Evolutionary conservation across 2,888 invertebrate species (phyloP), one percentile per base, ranked within the genome.

Genomic region (Camponotus fellah): DNA sequence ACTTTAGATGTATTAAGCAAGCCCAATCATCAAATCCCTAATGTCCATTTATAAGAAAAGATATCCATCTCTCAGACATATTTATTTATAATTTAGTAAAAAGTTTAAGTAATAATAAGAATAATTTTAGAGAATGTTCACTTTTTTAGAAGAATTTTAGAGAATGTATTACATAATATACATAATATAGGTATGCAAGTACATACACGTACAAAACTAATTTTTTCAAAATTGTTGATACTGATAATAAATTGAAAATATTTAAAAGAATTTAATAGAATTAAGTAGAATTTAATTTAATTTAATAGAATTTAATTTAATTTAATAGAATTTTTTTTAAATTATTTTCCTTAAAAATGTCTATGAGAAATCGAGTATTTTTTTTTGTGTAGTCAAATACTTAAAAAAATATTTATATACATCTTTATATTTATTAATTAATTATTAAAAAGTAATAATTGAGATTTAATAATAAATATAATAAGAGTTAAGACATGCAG

Each of bases 61-160:
- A 64, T 9, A 12, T 37, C 9, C 17, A 6, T 17, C 9, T 60
- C 43, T 74, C 9, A 10, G 9, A 17, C 2, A 8, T 60, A 14
- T 40, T 37, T 40, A 56, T 69, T 53, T 69, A 6, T 58, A 40
- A 72, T 37, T 14, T 6, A 37, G 34, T 71, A 56, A 56, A 69
- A 37, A 12, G 12, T 12, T 32, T 34, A 3, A 2, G 26, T 26
- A 26, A 26, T 26, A 26, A 26, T 26, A 72, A 37, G 32, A 0
- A 9, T 21, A 40, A 10, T 40, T 43, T 46, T 46, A 5, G 14
- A 46, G 5, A 46, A 17, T 46, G 5, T 14, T 26, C 26, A 72
- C 17, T 72, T 60, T 58, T 6, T n/a, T n/a, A 37, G 40, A 1
- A 9, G 21, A 40, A 10, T 40, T 43, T 46, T 46, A 5, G 5